Base-by-base conservation (phyloP, 2,797 vertebrate species). In the Bradypodion pumilum region DNA sequence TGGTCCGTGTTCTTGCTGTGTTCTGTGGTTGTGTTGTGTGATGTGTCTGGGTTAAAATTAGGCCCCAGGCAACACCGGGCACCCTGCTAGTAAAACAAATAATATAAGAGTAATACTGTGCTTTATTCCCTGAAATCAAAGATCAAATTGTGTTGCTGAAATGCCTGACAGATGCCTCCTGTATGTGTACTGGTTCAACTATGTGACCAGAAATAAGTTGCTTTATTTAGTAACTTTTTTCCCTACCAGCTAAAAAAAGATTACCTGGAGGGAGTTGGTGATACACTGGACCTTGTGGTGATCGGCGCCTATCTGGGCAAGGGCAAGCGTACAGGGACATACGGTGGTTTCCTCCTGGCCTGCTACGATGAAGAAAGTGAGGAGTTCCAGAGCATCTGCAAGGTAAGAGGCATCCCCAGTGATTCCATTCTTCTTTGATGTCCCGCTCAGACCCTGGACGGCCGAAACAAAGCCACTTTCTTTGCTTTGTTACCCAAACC, bases 381-480 rank as follows among this genome's bases (percentile, higher is more conserved):
- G 87, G 97, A 98, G 92, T 97, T 97, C 86, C 98, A 98, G 93
- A 97, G 98, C 1, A 95, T 99, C 81, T 99, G 98, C 95, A 99
- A 98, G 97, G 97, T 98, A 74, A 35, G 15, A 35, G 15, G 29
- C 10, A 29, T 23, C 1, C 13, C 32, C 5, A 29, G 35, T 10
- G 52, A 21, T 15, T 56, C 19, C 13, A 16, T 56, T 19, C 15
- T 21, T 56, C n/a, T n/a, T n/a, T n/a, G n/a, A n/a, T n/a, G n/a
- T n/a, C n/a, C n/a, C n/a, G n/a, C n/a, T n/a, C n/a, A n/a, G n/a
- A n/a, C n/a, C n/a, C n/a, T n/a, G n/a, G n/a, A n/a, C n/a, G n/a
- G n/a, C n/a, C n/a, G n/a, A 65, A n/a, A n/a, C n/a, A n/a, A n/a
- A n/a, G n/a, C n/a, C n/a, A n/a, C n/a, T n/a, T n/a, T n/a, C n/a